Base-by-base conservation (phyloP, 2,797 vertebrate genomes). In the Hemitrygon akajei region DNA sequence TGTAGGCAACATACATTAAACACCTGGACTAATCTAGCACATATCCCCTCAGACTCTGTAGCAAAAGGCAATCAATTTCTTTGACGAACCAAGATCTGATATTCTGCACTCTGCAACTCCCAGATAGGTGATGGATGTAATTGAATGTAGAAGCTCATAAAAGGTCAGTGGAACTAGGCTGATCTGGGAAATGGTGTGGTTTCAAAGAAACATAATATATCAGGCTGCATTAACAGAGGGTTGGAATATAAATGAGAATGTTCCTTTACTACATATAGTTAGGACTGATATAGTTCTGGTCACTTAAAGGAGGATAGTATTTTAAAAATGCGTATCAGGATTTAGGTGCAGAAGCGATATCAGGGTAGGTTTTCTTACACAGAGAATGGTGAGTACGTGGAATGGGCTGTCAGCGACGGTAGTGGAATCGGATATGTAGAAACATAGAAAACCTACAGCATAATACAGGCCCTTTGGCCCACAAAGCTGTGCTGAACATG, bases 31-130 rank as follows among this genome's bases (percentile, higher is more conserved):
- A 63, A 87, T 63, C 84, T 87, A 30, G 63, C 87, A 63, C 84
- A 87, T 34, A 66, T 63, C 84, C 58, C 30, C n/a, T 87, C 84
- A 66, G 12, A 87, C 16, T n/a, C 81, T 58, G 30, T 58, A 63
- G 84, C n/a, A 63, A 89, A 89, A 89, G 66, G n/a, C 86, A 34
- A 86, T 89, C 86, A 20, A 60, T 10, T 89, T 89, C 27, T 87
- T 87, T 87, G 58, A 66, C n/a, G 58, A 87, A 34, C 56, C 27
- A 87, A 87, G 7, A 14, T 60, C 30, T 87, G 58, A 87, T 25
- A 14, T n/a, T 63, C 60, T 89, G 86, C 30, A n/a, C 86, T 34
- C 16, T 69, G n/a, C 5, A 89, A 66, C 30, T 20, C 60, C 58
- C 47, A 86, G 56, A 60, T 86, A 89, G 60, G 60, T 89, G 63